A percentile compares a stretch with the other conserved stretches of the same genome.
These are phyloP conservation scores for Burhinus oedicnemus DNA, from an alignment of 2,113 vertebrate species.

Conservation along the genomic window DNA sequence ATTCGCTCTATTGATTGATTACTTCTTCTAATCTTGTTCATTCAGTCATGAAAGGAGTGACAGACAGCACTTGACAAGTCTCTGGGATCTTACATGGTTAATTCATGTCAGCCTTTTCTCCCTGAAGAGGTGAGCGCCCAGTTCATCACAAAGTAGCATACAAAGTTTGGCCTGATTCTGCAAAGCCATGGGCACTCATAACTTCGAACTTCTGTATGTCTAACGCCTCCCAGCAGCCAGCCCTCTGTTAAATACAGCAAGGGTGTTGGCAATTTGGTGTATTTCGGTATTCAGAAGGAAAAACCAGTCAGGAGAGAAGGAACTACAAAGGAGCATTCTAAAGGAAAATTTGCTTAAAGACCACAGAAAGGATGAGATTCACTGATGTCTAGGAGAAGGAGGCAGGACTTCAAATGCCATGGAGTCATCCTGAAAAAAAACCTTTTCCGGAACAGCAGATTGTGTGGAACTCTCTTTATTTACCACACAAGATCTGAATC, in stretches of 20 bases:
- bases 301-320: constrained; percentile 9
- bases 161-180: background rate
- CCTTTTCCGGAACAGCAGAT: background rate
- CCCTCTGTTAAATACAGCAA: background rate
- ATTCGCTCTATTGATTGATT: background rate
- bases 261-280: background rate
- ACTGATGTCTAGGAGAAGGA: constrained; percentile 10
- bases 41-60: background rate
- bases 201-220: background rate
- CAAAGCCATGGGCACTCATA: background rate
- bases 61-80: background rate
- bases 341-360: constrained; percentile 31
- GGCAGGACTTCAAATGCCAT: background rate
- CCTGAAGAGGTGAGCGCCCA: background rate
- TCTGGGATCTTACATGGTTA: background rate
- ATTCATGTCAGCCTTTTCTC: background rate
- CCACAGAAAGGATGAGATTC: background rate
- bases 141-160: background rate
- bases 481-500: background rate
- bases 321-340: constrained; percentile 13
- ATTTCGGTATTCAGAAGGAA: constrained; percentile 15
- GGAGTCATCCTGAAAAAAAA: background rate
- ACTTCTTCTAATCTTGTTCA: background rate
- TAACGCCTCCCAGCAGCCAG: background rate
- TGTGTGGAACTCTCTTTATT: background rate